A percentile compares a stretch with the other conserved stretches of the same genome.
phyloP scores from a whole-genome alignment of 2,113 vertebrate genomes.

The Pedionomus torquatus region DNA sequence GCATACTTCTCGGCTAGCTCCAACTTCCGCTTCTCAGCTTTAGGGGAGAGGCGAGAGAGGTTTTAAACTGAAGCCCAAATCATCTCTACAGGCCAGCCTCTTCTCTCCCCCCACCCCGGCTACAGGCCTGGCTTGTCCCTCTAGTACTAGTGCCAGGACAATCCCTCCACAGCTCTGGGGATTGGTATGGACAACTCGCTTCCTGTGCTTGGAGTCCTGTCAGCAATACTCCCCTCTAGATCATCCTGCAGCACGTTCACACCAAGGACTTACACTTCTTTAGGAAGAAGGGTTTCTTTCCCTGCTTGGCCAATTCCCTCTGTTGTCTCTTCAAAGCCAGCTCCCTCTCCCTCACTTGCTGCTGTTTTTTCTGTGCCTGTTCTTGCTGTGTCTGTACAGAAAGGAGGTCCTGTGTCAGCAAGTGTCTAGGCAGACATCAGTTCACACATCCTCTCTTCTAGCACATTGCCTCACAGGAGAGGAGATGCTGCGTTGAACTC shows the following conservation, averaged over 20 bases:
- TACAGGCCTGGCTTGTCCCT: not conserved
- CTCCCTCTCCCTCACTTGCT: slow-evolving; percentile 77
- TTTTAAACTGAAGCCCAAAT: not conserved
- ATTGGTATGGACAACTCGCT: not conserved
- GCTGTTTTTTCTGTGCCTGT: slow-evolving; percentile 71
- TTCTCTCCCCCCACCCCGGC: not conserved
- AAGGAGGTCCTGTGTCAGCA: not conserved
- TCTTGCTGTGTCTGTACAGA: slow-evolving; percentile 87
- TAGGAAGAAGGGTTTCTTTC: slow-evolving; percentile 87
- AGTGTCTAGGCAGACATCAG: not conserved
- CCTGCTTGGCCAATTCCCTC: slow-evolving; percentile 83
- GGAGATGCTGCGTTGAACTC: not conserved
- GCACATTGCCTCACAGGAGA: not conserved
- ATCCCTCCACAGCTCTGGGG: not conserved
- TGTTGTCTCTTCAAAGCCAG: slow-evolving; percentile 75
- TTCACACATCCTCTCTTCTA: not conserved
- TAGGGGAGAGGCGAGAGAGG: not conserved
- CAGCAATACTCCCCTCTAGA: not conserved
- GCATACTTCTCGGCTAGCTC: slow-evolving; percentile 88
- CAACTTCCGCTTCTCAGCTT: slow-evolving; percentile 88
- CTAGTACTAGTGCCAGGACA: not conserved
- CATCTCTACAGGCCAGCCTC: not conserved
- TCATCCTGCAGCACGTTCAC: not conserved
- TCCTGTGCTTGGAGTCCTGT: not conserved
- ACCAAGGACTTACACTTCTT: slow-evolving; percentile 84